These are phyloP conservation scores for Malurus alboscapulatus DNA, from an alignment of 2,113 vertebrate genomes.

Conservation along the genomic window DNA sequence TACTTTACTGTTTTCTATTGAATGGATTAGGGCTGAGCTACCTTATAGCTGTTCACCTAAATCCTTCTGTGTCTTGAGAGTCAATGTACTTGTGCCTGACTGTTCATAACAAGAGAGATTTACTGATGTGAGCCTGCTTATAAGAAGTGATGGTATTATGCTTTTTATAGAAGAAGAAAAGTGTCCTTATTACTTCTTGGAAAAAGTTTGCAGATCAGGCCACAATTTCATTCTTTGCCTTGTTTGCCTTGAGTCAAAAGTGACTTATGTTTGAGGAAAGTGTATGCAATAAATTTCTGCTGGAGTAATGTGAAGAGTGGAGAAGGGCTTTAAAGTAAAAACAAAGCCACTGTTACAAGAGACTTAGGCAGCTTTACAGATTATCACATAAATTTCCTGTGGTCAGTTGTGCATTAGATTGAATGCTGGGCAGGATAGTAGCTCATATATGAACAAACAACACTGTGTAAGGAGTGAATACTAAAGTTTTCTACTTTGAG, in stretches of 20 bases:
- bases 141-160: neutral
- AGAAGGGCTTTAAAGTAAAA: slow-evolving; percentile 39
- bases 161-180: neutral
- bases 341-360: neutral
- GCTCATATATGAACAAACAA: neutral
- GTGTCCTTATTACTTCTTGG: neutral
- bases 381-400: slow-evolving; percentile 27
- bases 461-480: neutral
- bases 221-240: neutral
- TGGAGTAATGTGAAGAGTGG: neutral
- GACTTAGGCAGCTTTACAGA: slow-evolving; percentile 10
- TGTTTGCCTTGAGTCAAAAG: neutral
- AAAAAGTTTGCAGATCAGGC: neutral
- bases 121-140: neutral
- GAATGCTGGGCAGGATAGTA: neutral
- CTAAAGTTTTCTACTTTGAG: neutral
- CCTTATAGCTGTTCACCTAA: neutral
- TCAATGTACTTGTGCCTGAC: neutral
- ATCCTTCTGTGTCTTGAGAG: neutral
- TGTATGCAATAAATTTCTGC: slow-evolving; percentile 7
- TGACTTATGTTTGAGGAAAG: neutral
- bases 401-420: neutral
- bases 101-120: neutral
- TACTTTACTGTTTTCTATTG: neutral
- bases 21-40: neutral